Base-by-base conservation (phyloP, 2,113 vertebrate species). In the Calypte anna region DNA sequence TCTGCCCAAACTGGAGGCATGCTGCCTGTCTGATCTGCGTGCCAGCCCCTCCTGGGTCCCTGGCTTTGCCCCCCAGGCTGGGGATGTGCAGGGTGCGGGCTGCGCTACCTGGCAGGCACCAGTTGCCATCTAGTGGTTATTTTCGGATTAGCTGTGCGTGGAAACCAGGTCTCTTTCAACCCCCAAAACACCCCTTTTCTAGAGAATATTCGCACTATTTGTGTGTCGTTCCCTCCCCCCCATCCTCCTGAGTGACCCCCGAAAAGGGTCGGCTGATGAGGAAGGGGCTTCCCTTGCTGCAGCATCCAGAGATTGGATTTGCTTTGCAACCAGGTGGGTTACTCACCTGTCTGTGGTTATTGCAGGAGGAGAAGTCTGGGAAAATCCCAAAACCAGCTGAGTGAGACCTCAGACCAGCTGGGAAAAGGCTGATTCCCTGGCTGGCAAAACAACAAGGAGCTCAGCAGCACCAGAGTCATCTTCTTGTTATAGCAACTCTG, bases 91-190 rank as follows among this genome's bases (percentile, higher is more conserved):
- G 24, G 33, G 50, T 1, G 63, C 66, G 3, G 27, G 7, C 48
- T 3, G 31, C 0, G 62, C 13, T 1, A 36, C 88, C 86, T 14
- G 88, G 68, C 82, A n/a, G 93, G 80, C 76, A 14, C 87, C 73
- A 21, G 69, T 95, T 94, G 96, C 96, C 96, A 96, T 91, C 96
- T 96, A 96, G 94, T 33, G 96, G 94, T 82, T 78, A 0, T 8
- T 59, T 57, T 1, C 6, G 68, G 73, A 81, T 40, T 86, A 27
- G 14, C 76, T 31, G 27, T 16, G 40, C 3, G 12, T 3, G 25
- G 31, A 48, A 89, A 87, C 20, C 12, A 2, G 1, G 1, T 3
- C 23, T 38, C 48, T 54, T 40, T 1, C 31, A 3, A 11, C 3
- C 31, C 21, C 30, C 46, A 14, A 4, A 16, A 16, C 21, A 4